Evolutionary conservation across 2,888 invertebrate genomes (phyloP).

Genomic region (Uloborus plumipes): DNA sequence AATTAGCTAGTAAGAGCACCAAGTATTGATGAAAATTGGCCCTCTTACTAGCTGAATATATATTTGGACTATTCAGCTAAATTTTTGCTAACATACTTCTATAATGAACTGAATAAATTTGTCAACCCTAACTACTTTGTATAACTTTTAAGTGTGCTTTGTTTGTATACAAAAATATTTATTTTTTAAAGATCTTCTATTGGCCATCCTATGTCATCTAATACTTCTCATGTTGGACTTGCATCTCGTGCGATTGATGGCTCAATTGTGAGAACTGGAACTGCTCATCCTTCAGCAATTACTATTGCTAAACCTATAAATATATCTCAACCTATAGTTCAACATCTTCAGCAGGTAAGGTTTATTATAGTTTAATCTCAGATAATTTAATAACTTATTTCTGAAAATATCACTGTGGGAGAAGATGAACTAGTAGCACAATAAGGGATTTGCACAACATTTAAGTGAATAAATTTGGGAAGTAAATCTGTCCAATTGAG

Average conservation of each 20-base stretch:
- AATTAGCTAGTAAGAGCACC: too few relatives aligned
- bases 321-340: constrained; percentile 63
- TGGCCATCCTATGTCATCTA: constrained; percentile 34
- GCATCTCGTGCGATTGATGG: constrained; percentile 45
- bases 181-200: constrained; percentile 22
- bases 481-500: too few relatives aligned
- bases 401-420: too few relatives aligned
- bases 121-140: background rate
- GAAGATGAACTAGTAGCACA: too few relatives aligned
- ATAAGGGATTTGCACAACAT: too few relatives aligned
- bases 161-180: background rate
- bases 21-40: too few relatives aligned
- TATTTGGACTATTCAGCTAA: too few relatives aligned
- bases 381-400: too few relatives aligned
- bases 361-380: too few relatives aligned
- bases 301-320: constrained; percentile 58
- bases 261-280: constrained; percentile 38
- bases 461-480: too few relatives aligned
- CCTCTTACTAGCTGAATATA: too few relatives aligned
- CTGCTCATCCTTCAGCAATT: constrained; percentile 39
- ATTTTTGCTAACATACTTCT: background rate
- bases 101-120: background rate
- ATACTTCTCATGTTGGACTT: constrained; percentile 38
- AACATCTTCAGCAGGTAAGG: constrained; percentile 59
- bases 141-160: background rate